Conservation (phyloP, 2,113 vertebrate genomes). For the Phoxinus phoxinus region DNA sequence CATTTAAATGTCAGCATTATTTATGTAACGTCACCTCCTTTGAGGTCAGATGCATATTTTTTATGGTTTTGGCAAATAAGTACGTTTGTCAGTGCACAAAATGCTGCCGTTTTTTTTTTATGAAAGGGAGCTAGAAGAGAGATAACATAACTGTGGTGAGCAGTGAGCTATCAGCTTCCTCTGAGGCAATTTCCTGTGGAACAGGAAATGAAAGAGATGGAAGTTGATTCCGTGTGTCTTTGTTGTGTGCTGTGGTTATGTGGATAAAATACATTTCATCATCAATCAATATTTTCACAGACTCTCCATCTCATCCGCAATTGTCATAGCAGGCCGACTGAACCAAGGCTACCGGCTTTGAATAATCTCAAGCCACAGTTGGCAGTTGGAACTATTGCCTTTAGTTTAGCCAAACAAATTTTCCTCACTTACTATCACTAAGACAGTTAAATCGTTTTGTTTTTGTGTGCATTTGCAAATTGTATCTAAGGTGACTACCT, state of each 20-base stretch:
- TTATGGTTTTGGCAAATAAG: slow-evolving; percentile 42
- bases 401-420: background rate
- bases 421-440: background rate
- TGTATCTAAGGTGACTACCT: background rate
- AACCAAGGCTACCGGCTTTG: background rate
- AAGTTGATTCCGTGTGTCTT: slow-evolving; percentile 63
- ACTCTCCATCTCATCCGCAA: slow-evolving; percentile 50
- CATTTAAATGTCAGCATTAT: background rate
- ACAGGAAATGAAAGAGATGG: slow-evolving; percentile 93
- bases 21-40: background rate
- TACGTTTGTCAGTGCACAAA: slow-evolving; percentile 41
- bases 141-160: slow-evolving; percentile 64
- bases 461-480: background rate
- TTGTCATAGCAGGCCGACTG: slow-evolving; percentile 44
- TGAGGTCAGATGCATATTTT: slow-evolving; percentile 13
- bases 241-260: slow-evolving; percentile 69
- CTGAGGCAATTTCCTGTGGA: slow-evolving; percentile 87
- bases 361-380: slow-evolving; percentile 21
- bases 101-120: slow-evolving; percentile 48
- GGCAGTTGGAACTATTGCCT: background rate
- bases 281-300: slow-evolving; percentile 30
- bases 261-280: slow-evolving; percentile 71
- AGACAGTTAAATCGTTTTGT: background rate
- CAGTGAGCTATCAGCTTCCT: slow-evolving; percentile 71
- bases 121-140: slow-evolving; percentile 56